Base-by-base conservation (phyloP, 2,797 vertebrate genomes). In the Adrianichthys oophorus region DNA sequence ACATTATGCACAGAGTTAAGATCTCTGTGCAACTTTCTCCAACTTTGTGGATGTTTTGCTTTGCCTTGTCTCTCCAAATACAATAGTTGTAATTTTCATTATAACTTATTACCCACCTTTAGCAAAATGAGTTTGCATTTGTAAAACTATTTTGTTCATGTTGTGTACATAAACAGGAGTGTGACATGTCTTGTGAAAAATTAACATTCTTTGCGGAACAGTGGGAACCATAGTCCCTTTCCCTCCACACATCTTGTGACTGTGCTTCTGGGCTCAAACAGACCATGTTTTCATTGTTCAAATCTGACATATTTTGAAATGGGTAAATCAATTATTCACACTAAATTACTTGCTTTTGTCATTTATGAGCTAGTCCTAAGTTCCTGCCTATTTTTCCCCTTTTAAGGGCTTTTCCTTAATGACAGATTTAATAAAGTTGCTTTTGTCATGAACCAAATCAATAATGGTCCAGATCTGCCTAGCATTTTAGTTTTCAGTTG, bases 381-480 rank as follows among this genome's bases (percentile, higher is more conserved):
- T 55, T 50, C 23, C 62, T 69, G 68, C 46, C 50, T 56, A 48
- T 50, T 45, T 46, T 61, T 37, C 7, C 48, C 41, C 41, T 67
- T 48, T 68, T 41, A 82, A 40, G 52, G 62, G 59, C 63, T 56
- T 52, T 44, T 16, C 65, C 54, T 18, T 47, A 70, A 61, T 67
- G 70, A 83, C 72, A 65, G 62, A 78, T 76, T 65, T 65, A 74
- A 64, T 61, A 51, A 71, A 82, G 69, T 21, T 69, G 45, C 8
- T 16, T 24, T 10, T 23, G 57, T 55, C 63, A 53, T 51, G 48
- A 78, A 71, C 57, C 42, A 57, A 76, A 72, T 70, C 76, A 70
- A 63, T 68, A 80, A 64, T n/a, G 42, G 56, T 62, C 72, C 74
- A 65, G 76, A 23, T 79, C 48, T 61, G 32, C 41, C 47, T 10